phyloP scores from a whole-genome alignment of 2,113 vertebrate species.

The Apistogramma diplotaenia region DNA sequence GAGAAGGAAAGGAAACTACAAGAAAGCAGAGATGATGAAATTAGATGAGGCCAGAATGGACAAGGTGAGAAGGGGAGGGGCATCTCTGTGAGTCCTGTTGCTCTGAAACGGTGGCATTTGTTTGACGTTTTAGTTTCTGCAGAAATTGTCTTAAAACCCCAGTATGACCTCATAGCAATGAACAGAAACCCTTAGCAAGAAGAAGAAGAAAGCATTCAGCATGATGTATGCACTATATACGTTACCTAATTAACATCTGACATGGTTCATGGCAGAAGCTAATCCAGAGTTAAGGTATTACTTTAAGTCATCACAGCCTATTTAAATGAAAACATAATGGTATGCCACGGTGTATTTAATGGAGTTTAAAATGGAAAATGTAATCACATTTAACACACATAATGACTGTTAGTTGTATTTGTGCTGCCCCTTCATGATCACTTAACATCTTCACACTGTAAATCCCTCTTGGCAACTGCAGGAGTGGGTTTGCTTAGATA shows the following conservation, averaged over 20 bases:
- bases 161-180: not conserved
- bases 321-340: constrained; percentile 21
- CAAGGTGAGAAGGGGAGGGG: too few relatives aligned
- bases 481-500: not conserved
- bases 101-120: not conserved
- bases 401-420: constrained; percentile 5
- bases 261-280: constrained; percentile 37
- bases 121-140: not conserved
- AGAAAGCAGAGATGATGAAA: not conserved
- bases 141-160: not conserved
- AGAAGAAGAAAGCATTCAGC: not conserved
- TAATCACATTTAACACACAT: constrained; percentile 21
- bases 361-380: constrained; percentile 42
- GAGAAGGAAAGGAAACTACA: not conserved
- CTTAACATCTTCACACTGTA: constrained; percentile 18
- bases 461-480: constrained; percentile 1
- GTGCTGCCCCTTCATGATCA: not conserved
- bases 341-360: constrained; percentile 31
- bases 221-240: not conserved
- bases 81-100: too few relatives aligned
- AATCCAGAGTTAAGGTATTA: constrained; percentile 39
- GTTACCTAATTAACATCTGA: constrained; percentile 39
- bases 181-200: not conserved
- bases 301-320: constrained; percentile 6
- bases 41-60: not conserved